Conservation (phyloP, 2,113 vertebrate species). For the Rattus norvegicus region GRCr8 NC_086032.1:26079001-26079500, state of each 20-base stretch:
- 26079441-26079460: background rate
- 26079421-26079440: background rate
- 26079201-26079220: background rate
- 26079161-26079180: background rate
- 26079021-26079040: background rate
- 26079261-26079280: background rate
- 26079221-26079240: background rate
- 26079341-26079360: background rate
- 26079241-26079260: background rate
- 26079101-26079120: background rate
- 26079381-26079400: background rate
- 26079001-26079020: background rate
- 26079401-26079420: background rate
- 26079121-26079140: background rate
- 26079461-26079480: constrained; percentile 60
- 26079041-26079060: background rate
- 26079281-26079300: background rate
- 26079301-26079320: background rate
- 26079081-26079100: background rate
- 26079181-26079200: background rate
- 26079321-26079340: background rate
- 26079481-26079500: constrained; percentile 7
- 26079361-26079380: background rate
- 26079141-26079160: background rate
- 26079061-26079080: background rate